A percentile compares a stretch with the other conserved stretches of the same genome.
These are phyloP conservation scores for Ophiothrix spiculata DNA, from an alignment of 35 echinoderm and acorn worm genomes.

Conservation along the genomic window DNA sequence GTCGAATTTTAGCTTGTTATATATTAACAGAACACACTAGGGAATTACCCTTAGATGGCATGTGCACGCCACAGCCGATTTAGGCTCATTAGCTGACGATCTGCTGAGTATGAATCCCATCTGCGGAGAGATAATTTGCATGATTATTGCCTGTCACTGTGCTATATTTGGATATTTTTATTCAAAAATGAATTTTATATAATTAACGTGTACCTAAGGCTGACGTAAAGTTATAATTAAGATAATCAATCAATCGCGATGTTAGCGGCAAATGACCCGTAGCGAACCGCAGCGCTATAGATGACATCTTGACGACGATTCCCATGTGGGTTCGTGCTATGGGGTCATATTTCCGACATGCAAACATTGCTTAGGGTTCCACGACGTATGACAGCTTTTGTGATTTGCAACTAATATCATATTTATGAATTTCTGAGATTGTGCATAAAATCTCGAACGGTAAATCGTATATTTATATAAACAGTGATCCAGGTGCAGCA, in stretches of 20 bases:
- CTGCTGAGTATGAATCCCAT: neutral
- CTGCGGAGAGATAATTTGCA: neutral
- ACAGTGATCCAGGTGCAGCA: too few relatives aligned
- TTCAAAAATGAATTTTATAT: slow-evolving; percentile 12
- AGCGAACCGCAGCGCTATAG: neutral
- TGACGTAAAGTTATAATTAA: slow-evolving; percentile 4
- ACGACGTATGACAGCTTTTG: too few relatives aligned
- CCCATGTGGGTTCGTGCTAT: neutral
- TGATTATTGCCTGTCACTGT: neutral
- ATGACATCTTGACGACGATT: neutral
- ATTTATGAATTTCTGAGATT: too few relatives aligned
- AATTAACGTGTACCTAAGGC: neutral
- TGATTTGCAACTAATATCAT: too few relatives aligned
- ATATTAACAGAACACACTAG: neutral
- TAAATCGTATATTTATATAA: too few relatives aligned
- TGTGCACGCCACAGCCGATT: neutral
- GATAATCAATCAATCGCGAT: neutral
- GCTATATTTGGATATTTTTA: neutral
- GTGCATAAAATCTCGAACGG: too few relatives aligned
- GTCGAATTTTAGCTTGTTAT: neutral
- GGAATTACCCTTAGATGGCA: neutral
- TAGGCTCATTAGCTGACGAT: neutral
- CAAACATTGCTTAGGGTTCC: too few relatives aligned
- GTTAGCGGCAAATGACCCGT: neutral
- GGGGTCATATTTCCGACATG: neutral